These are phyloP conservation scores for Adelosebastes latens DNA, from an alignment of 2,797 vertebrate species.

Conservation along the genomic window DNA sequence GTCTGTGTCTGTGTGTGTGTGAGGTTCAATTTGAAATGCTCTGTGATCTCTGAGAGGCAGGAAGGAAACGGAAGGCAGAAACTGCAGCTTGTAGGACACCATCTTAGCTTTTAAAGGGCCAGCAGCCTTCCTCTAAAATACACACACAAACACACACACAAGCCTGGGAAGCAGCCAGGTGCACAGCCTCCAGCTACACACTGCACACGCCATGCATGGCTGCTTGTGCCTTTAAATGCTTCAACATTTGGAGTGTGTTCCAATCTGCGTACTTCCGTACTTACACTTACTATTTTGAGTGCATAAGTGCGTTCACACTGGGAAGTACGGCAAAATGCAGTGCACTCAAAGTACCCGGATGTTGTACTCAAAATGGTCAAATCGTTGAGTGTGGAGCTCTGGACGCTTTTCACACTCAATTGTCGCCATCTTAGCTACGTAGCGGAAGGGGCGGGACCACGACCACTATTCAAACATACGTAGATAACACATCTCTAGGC, in stretches of 20 bases:
- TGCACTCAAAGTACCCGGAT: not conserved
- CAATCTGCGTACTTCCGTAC: too few species aligned
- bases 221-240: constrained; percentile 4
- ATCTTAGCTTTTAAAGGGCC: constrained; percentile 82
- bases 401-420: too few species aligned
- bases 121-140: constrained; percentile 36
- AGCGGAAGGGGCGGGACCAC: too few species aligned
- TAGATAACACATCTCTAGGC: too few species aligned
- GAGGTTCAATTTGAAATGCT: constrained; percentile 61
- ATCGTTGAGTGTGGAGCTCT: too few species aligned
- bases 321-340: too few species aligned
- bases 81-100: constrained; percentile 82
- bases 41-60: constrained; percentile 67
- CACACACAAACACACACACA: not conserved
- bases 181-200: constrained; percentile 46
- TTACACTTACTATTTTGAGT: too few species aligned
- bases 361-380: too few species aligned
- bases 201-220: not conserved
- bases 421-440: too few species aligned
- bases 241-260: not conserved
- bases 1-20: not conserved
- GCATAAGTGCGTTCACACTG: too few species aligned
- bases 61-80: constrained; percentile 80
- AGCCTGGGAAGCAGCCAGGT: constrained; percentile 61
- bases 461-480: too few species aligned